Evolutionary conservation across 1,140 invertebrate species (phyloP).

Genomic region (Ips nitidus): DNA sequence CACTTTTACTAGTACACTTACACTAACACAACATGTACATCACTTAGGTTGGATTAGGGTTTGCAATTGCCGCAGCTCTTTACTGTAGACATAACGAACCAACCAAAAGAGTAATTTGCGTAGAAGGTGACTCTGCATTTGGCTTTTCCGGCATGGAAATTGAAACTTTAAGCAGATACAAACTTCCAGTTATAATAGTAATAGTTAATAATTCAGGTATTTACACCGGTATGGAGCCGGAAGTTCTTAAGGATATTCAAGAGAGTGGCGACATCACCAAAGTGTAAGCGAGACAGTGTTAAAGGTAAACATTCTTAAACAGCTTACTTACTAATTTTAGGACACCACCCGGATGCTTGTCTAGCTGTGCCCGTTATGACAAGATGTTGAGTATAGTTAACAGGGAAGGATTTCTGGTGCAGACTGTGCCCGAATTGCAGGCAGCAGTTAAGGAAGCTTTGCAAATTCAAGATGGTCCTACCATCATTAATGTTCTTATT

Average conservation of each 20-base stretch:
- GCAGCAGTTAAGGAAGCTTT: constrained; percentile 68
- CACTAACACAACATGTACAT: background rate
- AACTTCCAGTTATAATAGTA: constrained; percentile 86
- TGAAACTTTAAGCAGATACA: constrained; percentile 94
- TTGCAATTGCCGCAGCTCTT: constrained; percentile 88
- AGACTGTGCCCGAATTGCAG: constrained; percentile 73
- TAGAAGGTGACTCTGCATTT: constrained; percentile 95
- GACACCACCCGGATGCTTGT: constrained; percentile 78
- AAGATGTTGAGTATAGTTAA: constrained; percentile 87
- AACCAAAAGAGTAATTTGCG: constrained; percentile 78
- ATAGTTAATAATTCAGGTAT: constrained; percentile 97
- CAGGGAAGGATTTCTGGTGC: constrained; percentile 76
- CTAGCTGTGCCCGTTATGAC: constrained; percentile 81
- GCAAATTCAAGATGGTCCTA: constrained; percentile 70
- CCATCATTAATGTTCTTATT: constrained; percentile 90
- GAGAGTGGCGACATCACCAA: constrained; percentile 64
- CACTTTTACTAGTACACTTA: background rate
- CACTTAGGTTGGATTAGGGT: constrained; percentile 78
- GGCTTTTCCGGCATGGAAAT: constrained; percentile 98
- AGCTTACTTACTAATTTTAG: constrained; percentile 56
- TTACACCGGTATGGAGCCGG: constrained; percentile 79
- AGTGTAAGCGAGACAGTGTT: constrained; percentile 57
- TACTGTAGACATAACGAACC: constrained; percentile 82
- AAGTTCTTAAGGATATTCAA: constrained; percentile 71
- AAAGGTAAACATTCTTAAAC: constrained; percentile 7